phyloP scores from a whole-genome alignment of 2,888 invertebrate species.

The Busseola fusca region DNA sequence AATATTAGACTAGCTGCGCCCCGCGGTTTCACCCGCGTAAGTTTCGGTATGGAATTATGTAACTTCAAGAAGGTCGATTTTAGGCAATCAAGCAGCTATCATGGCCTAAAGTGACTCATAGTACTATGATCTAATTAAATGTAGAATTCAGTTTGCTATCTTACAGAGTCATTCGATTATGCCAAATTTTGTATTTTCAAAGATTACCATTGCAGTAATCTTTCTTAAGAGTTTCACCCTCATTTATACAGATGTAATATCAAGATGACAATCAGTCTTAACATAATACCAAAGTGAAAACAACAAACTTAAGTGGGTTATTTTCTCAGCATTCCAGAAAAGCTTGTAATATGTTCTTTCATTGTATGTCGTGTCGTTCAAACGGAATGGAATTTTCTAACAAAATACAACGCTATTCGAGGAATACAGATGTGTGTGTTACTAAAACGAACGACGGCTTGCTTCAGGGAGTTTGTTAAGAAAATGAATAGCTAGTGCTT shows the following conservation, averaged over 20 bases:
- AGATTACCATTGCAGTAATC: slow-evolving; percentile 9
- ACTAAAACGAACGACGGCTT: slow-evolving; percentile 31
- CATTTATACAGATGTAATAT: slow-evolving; percentile 17
- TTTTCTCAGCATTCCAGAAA: slow-evolving; percentile 37
- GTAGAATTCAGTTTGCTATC: background rate
- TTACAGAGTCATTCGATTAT: slow-evolving; percentile 1
- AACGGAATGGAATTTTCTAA: slow-evolving; percentile 51
- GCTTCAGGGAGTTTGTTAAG: slow-evolving; percentile 9
- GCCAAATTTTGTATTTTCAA: background rate
- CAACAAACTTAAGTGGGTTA: slow-evolving; percentile 35
- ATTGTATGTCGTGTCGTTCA: slow-evolving; percentile 45
- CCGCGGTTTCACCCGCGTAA: too few species aligned
- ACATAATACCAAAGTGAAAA: slow-evolving; percentile 40
- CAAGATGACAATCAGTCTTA: slow-evolving; percentile 34
- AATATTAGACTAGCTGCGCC: too few species aligned
- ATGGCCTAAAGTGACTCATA: too few species aligned
- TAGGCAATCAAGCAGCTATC: background rate
- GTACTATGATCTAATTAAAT: background rate
- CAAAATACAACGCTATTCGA: slow-evolving; percentile 40
- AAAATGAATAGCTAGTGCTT: slow-evolving; percentile 14
- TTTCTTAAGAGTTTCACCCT: slow-evolving; percentile 4
- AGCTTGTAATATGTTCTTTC: slow-evolving; percentile 46
- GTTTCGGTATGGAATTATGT: background rate
- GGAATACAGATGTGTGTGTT: slow-evolving; percentile 40
- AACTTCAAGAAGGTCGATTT: background rate